Evolutionary conservation across 2,113 vertebrate species (phyloP).

Genomic region (Ceyx cyanopectus): DNA sequence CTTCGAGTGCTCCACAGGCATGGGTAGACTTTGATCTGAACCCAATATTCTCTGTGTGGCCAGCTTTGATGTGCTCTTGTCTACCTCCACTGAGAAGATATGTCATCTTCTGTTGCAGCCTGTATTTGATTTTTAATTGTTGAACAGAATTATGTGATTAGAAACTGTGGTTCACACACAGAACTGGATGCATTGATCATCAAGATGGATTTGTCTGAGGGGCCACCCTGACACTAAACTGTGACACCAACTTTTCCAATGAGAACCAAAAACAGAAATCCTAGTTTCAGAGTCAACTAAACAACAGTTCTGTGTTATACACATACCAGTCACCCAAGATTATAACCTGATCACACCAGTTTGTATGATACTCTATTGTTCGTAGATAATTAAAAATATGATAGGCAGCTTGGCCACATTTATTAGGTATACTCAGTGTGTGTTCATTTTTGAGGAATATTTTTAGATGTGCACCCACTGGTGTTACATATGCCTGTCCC

Average conservation of each 20-base stretch:
- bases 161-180: accelerated
- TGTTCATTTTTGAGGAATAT: background rate
- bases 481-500: background rate
- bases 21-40: background rate
- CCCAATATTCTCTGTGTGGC: background rate
- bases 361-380: background rate
- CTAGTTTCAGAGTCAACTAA: background rate
- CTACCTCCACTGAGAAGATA: background rate
- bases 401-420: background rate
- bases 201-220: background rate
- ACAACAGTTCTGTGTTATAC: background rate
- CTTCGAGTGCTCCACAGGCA: background rate
- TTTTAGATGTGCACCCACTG: background rate
- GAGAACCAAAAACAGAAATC: background rate
- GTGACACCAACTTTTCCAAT: background rate
- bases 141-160: background rate
- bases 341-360: background rate
- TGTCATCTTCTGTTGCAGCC: background rate
- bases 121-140: background rate
- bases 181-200: background rate
- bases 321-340: background rate
- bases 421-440: background rate
- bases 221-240: too few relatives aligned
- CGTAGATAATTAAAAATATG: background rate
- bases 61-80: background rate